Evolutionary conservation across 2,113 vertebrate genomes (phyloP).

Genomic region (Marmota monax): DNA sequence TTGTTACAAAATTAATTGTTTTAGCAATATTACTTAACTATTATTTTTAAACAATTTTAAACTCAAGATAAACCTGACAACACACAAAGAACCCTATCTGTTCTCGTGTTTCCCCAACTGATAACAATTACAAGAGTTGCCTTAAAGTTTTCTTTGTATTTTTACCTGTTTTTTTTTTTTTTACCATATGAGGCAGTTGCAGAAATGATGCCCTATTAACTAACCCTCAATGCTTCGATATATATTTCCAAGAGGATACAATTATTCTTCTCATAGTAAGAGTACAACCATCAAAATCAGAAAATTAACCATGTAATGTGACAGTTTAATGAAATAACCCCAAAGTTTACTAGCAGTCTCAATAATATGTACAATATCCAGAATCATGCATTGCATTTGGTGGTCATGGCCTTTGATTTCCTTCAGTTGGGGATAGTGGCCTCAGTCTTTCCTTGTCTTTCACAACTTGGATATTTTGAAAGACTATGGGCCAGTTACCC

Average conservation of each 20-base stretch:
- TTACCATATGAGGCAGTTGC: background rate
- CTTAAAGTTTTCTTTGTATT: background rate
- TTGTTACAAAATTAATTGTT: background rate
- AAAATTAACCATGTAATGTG: background rate
- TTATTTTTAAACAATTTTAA: slow-evolving; percentile 40
- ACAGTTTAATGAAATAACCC: background rate
- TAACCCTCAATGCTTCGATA: background rate
- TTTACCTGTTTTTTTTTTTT: background rate
- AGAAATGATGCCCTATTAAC: background rate
- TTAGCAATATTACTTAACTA: background rate
- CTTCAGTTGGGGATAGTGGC: background rate
- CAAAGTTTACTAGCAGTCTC: background rate
- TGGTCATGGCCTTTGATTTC: background rate
- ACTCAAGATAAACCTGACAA: background rate
- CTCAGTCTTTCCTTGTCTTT: background rate
- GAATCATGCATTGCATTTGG: background rate
- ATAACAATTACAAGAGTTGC: background rate
- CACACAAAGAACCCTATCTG: background rate
- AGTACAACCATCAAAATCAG: background rate
- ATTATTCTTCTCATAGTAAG: background rate
- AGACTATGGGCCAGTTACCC: background rate
- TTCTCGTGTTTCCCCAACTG: background rate
- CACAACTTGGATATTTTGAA: background rate
- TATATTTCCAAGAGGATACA: background rate
- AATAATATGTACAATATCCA: background rate